Conservation (phyloP, 2,888 invertebrate species). For the Temnothorax rugatulus region DNA sequence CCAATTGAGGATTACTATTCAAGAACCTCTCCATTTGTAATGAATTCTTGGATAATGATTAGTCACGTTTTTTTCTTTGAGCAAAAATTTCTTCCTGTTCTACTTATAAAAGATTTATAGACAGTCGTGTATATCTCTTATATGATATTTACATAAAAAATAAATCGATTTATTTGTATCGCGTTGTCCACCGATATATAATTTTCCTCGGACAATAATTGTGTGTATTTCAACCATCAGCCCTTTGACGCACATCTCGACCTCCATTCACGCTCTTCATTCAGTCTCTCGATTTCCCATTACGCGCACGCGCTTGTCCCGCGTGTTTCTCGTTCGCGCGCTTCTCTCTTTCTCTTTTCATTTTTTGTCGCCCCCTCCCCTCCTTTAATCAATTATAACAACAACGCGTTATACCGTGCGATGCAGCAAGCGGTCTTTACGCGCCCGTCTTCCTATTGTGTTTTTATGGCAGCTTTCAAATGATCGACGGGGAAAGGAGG, state of each 20-base stretch:
- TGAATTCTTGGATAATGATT: neutral
- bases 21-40: neutral
- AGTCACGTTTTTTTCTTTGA: too few relatives aligned
- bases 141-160: neutral
- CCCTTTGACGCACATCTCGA: slow-evolving; percentile 8
- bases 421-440: neutral
- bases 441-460: slow-evolving; percentile 1
- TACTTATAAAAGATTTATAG: neutral
- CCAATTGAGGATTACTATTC: neutral
- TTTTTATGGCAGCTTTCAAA: slow-evolving; percentile 27
- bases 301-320: slow-evolving; percentile 49
- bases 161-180: slow-evolving; percentile 5
- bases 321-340: slow-evolving; percentile 45
- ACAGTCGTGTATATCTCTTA: neutral
- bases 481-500: slow-evolving; percentile 31
- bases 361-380: neutral
- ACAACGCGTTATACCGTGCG: neutral
- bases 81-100: neutral
- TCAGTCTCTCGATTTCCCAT: slow-evolving; percentile 23
- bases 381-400: neutral
- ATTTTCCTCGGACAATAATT: neutral
- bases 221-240: neutral
- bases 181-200: neutral
- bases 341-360: neutral
- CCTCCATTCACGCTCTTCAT: slow-evolving; percentile 51